phyloP scores from a whole-genome alignment of 2,113 vertebrate species.

The Phylloscopus whistleri region DNA sequence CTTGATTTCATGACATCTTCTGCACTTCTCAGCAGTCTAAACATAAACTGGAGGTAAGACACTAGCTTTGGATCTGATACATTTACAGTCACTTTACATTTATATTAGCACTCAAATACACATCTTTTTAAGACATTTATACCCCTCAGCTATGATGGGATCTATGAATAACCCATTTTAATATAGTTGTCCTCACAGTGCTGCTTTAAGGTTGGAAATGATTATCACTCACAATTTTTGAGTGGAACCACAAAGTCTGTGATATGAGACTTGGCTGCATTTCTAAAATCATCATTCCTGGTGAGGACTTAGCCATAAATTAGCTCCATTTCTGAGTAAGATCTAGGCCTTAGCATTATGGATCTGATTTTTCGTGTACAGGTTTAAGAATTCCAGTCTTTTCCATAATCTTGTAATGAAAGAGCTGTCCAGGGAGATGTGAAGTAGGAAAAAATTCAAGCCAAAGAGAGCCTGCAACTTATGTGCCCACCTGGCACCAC shows the following conservation, averaged over 20 bases:
- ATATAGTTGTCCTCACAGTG: background rate
- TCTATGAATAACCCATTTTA: background rate
- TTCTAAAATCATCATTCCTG: background rate
- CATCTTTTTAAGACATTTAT: background rate
- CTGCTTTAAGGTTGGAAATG: background rate
- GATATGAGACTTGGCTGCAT: background rate
- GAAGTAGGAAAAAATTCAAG: background rate
- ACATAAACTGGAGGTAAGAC: background rate
- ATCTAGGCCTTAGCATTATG: background rate
- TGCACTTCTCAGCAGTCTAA: background rate
- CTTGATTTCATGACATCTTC: background rate
- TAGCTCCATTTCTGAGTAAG: background rate
- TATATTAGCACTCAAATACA: background rate
- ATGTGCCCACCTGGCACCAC: background rate
- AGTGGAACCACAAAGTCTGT: background rate
- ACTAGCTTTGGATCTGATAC: background rate
- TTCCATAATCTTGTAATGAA: background rate
- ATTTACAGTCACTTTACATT: background rate
- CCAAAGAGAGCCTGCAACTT: background rate
- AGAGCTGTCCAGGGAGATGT: background rate
- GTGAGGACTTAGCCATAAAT: background rate
- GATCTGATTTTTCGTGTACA: background rate
- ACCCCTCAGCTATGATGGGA: background rate
- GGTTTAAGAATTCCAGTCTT: background rate
- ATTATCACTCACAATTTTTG: background rate